Conservation (phyloP, 2,888 invertebrate genomes). For the Chymomyza amoena region DNA sequence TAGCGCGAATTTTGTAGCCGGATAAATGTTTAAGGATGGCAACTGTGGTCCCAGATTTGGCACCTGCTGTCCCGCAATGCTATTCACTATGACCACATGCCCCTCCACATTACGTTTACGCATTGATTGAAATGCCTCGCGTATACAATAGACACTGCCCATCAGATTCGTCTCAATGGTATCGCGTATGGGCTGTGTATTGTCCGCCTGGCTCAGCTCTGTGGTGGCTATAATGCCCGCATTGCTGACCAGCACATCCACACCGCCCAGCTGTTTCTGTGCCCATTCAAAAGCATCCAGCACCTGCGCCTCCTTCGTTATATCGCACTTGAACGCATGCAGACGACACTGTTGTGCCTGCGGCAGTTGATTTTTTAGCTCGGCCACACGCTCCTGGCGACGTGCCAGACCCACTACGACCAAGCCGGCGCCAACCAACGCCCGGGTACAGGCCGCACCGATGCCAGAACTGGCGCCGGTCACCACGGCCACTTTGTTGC, state of each 20-base stretch:
- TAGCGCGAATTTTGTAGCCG: conserved; percentile 77
- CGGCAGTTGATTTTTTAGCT: conserved; percentile 57
- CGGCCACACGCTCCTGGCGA: conserved; percentile 77
- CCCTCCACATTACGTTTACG: conserved; percentile 77
- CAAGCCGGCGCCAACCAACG: conserved; percentile 80
- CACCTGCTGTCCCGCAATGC: conserved; percentile 77
- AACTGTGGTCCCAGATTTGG: conserved; percentile 72
- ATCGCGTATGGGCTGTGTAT: conserved; percentile 68
- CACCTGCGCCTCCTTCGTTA: conserved; percentile 81
- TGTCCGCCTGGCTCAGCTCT: conserved; percentile 59
- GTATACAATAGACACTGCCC: conserved; percentile 79
- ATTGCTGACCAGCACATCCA: conserved; percentile 83
- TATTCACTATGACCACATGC: conserved; percentile 80
- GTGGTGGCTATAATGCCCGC: conserved; percentile 80
- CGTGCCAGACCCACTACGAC: conserved; percentile 81
- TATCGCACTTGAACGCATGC: conserved; percentile 77
- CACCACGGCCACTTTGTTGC: conserved; percentile 82
- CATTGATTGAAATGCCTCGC: conserved; percentile 80
- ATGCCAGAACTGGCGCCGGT: conserved; percentile 84
- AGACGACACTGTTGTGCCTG: conserved; percentile 50
- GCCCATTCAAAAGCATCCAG: conserved; percentile 80
- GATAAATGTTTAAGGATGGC: conserved; percentile 77
- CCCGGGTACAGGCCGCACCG: conserved; percentile 80
- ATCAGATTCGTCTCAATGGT: conserved; percentile 80
- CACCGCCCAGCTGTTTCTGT: conserved; percentile 80